Evolutionary conservation across 2,888 invertebrate species (phyloP), one percentile per base, ranked within the genome.

Genomic region (Stratiomys singularior): DNA sequence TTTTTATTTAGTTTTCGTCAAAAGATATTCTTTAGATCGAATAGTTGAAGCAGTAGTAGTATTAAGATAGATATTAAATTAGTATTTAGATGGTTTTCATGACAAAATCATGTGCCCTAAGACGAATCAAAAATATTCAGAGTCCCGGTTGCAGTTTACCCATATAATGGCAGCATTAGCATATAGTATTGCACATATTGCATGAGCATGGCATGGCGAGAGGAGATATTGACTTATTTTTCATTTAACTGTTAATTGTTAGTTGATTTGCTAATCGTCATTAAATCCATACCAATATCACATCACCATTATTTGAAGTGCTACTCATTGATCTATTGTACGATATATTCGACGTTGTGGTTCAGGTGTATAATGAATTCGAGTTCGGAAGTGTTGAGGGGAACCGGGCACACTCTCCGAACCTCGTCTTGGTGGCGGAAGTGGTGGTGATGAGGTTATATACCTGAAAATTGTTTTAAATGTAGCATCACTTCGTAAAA

Each of bases 341-440:
- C 88, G 88, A 83, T 89, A 89, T 80, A 89, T 86, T 81, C 90
- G 88, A 79, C 90, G 84, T 82, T 90, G 90, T 66, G 90, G 90
- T 83, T 90, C 90, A 23, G 90, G 90, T 58, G 90, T 90, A 82
- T 90, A 90, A 81, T 89, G 89, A 79, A 90, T 89, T 80, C 91
- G 89, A 18, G 92, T 89, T 80, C 91, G 89, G 77, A 92, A 88
- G 83, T 92, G 91, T 81, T 87, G 92, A 18, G 93, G 93, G 74
- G 92, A 92, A 63, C 92, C 92, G 25, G 93, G 92, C 77, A 92
- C 92, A 83, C 92, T 92, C 85, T 92, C 92, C 1, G 92, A 92
- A 25, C 92, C 88, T 79, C 92, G 89, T 78, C 92, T 83, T 60
- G 87, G 87, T 63, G 87, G 87, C 56, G 87, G 87, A 81, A 86